Conservation (phyloP, 1,140 invertebrate species). For the Lucilia sericata region DNA sequence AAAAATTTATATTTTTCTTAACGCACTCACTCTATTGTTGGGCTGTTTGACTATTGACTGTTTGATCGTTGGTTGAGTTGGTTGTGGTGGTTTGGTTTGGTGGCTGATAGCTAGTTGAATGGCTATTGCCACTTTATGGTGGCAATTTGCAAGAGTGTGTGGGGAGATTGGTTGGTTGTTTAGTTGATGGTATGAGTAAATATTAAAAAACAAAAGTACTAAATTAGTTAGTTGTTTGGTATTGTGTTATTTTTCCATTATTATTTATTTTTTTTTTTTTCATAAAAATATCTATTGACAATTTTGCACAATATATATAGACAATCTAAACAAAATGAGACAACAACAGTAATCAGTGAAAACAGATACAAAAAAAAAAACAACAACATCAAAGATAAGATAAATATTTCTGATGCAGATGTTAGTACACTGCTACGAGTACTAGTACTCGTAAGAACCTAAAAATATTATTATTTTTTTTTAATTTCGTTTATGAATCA, state of each 20-base stretch:
- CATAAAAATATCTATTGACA: neutral
- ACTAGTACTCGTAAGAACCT: neutral
- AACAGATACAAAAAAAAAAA: neutral
- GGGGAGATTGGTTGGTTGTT: too few species aligned
- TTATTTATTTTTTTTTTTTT: neutral
- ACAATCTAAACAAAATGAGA: neutral
- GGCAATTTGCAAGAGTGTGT: too few species aligned
- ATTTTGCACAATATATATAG: neutral
- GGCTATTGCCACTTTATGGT: neutral
- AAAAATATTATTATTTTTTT: neutral
- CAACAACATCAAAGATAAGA: neutral
- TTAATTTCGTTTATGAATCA: neutral
- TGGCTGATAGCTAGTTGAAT: too few species aligned
- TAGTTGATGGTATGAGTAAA: neutral
- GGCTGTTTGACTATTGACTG: neutral
- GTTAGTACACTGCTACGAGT: neutral
- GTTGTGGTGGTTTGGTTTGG: neutral
- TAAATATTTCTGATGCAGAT: neutral
- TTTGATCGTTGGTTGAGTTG: neutral
- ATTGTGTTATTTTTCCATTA: neutral
- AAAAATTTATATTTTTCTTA: slow-evolving; percentile 1
- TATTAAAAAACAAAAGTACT: too few species aligned
- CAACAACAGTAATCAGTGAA: neutral
- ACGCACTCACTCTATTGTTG: slow-evolving; percentile 4
- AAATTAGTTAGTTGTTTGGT: neutral